Conservation (phyloP, 2,888 invertebrate genomes). For the Brassicogethes aeneus region DNA sequence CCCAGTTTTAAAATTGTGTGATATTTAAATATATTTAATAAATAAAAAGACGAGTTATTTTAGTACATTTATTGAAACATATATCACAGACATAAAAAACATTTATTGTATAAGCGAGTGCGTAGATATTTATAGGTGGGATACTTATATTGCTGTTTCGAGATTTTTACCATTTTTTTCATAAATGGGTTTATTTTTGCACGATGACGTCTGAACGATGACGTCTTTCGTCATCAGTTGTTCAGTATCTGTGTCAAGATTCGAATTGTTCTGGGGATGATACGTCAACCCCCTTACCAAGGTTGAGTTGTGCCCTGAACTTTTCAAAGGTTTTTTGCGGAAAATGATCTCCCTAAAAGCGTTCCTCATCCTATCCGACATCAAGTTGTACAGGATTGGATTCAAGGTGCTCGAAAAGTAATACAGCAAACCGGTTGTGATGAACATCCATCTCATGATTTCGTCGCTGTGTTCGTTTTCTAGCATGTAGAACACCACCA, state of each 20-base stretch:
- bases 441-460: constrained; percentile 72
- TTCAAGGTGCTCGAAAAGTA: constrained; percentile 74
- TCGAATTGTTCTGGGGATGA: too few species aligned
- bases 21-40: too few species aligned
- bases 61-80: too few species aligned
- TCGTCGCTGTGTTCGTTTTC: constrained; percentile 52
- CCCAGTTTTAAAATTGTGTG: constrained; percentile 27
- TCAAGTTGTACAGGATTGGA: constrained; percentile 79
- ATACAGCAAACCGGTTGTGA: constrained; percentile 71
- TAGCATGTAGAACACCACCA: constrained; percentile 69
- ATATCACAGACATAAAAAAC: too few species aligned
- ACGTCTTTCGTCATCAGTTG: not conserved
- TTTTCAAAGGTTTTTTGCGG: constrained; percentile 42
- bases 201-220: not conserved
- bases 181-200: not conserved
- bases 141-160: too few species aligned
- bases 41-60: too few species aligned
- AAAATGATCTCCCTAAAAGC: constrained; percentile 71
- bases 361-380: constrained; percentile 64
- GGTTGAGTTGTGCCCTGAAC: constrained; percentile 21
- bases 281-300: too few species aligned
- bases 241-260: not conserved
- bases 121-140: too few species aligned
- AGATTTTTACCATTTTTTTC: too few species aligned
- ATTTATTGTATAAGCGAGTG: too few species aligned